Percentiles rank a stretch among this genome's conserved stretches.
These are phyloP conservation scores for Pseudococcus jackbeardsleyi DNA, from an alignment of 2,888 invertebrate species.

Conservation along the genomic window DNA sequence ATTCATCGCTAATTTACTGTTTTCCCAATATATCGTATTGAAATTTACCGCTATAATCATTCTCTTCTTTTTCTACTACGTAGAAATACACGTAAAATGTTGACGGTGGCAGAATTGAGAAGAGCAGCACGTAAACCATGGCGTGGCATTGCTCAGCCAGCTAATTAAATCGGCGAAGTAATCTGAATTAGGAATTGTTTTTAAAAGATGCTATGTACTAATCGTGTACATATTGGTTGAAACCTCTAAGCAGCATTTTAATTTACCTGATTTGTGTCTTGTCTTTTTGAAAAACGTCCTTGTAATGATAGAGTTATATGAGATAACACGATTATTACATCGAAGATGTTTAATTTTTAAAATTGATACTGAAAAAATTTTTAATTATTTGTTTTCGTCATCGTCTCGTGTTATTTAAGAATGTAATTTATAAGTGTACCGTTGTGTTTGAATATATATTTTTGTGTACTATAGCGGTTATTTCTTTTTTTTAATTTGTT, in stretches of 20 bases:
- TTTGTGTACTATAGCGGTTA: conserved; percentile 58
- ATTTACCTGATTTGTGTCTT: conserved; percentile 50
- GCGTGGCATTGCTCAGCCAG: conserved; percentile 70
- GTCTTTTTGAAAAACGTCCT: conserved; percentile 20
- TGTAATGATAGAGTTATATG: conserved; percentile 26
- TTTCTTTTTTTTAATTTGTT: conserved; percentile 47
- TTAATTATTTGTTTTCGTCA: conserved; percentile 60
- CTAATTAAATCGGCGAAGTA: conserved; percentile 12
- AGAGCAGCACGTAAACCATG: conserved; percentile 90
- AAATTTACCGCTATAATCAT: not conserved
- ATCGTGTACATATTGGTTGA: conserved; percentile 56
- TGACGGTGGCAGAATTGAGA: conserved; percentile 83
- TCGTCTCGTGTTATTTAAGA: conserved; percentile 59
- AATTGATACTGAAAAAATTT: conserved; percentile 43
- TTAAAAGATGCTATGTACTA: conserved; percentile 23
- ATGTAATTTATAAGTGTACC: conserved; percentile 61
- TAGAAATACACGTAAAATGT: conserved; percentile 86
- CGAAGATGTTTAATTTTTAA: conserved; percentile 40
- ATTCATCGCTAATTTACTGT: conserved; percentile 69
- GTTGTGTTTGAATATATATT: conserved; percentile 64
- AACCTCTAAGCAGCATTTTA: conserved; percentile 2
- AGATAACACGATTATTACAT: not conserved
- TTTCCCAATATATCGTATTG: no score
- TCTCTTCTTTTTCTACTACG: conserved; percentile 67
- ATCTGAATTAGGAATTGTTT: not conserved